Base-by-base conservation (phyloP, 2,797 vertebrate species). In the Borostomias antarcticus region DNA sequence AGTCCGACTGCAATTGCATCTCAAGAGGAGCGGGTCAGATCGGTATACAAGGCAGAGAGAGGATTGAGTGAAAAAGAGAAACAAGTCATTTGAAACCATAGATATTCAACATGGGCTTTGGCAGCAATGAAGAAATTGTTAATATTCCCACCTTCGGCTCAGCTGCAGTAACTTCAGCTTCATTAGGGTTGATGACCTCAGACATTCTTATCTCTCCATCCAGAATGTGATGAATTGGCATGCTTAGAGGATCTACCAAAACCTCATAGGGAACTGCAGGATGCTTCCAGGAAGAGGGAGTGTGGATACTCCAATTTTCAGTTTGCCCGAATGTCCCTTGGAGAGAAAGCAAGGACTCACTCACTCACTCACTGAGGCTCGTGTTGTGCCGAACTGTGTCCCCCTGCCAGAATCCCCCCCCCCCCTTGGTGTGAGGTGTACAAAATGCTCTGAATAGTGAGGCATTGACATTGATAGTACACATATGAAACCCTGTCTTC, bases 311-410 rank as follows among this genome's bases (percentile, higher is more conserved):
- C 92, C 92, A 94, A 48, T 69, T 77, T 19, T 86, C 87, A 3
- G 65, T 54, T 77, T 95, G 92, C n/a, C 90, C 91, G 86, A 94
- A 94, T 9, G 91, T 93, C 53, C 93, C 91, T n/a, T 32, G 54
- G 73, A 82, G 43, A 37, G 37, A 71, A 40, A 72, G n/a, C 13
- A 32, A 6, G n/a, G n/a, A n/a, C n/a, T n/a, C n/a, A n/a, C n/a
- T n/a, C n/a, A n/a, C n/a, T n/a, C n/a, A n/a, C n/a, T n/a, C n/a
- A n/a, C n/a, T n/a, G n/a, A n/a, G n/a, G n/a, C n/a, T n/a, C n/a
- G n/a, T n/a, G n/a, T n/a, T n/a, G n/a, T n/a, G n/a, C n/a, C n/a
- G n/a, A n/a, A n/a, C n/a, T n/a, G n/a, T n/a, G n/a, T n/a, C n/a
- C n/a, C n/a, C n/a, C n/a, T n/a, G n/a, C n/a, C n/a, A n/a, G n/a